Evolutionary conservation across 2,888 invertebrate genomes (phyloP), one percentile per base, ranked within the genome.

Genomic region (Trissonchulus latispiculum): DNA sequence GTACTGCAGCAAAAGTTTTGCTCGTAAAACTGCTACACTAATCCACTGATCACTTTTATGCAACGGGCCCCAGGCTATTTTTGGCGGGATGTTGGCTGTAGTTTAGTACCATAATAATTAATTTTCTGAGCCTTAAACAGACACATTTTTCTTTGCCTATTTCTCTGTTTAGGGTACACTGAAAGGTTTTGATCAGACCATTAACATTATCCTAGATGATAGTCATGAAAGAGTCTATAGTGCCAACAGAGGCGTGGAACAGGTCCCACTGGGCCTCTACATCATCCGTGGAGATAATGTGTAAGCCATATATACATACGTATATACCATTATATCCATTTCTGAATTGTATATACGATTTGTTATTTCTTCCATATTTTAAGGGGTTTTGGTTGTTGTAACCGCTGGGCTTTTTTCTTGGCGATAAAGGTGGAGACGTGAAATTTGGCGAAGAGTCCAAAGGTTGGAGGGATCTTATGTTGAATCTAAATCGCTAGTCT

Each of bases 101-200:
- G 77, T 75, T 70, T 77, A 80, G 68, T 81, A 77, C 2, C 73
- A 59, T 0, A 80, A 79, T 1, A 82, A 73, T 18, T 72, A 71
- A 61, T 77, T n/a, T n/a, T n/a, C n/a, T 28, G 66, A 15, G 33
- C 64, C 37, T 74, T 18, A 64, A 28, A 59, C 72, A 1, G 36
- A 36, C 18, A 33, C 70, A 62, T 70, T 70, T 74, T 37, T 75
- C 72, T 75, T 85, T n/a, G n/a, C n/a, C n/a, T n/a, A n/a, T n/a
- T n/a, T n/a, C n/a, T n/a, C n/a, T n/a, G n/a, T 85, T 76, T 78
- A 90, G 90, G 99, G 99, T 67, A 93, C 94, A 0, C 85, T 99
- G 76, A 96, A 96, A 84, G 99, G 99, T 36, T 99, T 95, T 85
- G 99, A 99, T 85, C 99, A 99, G 85, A 94, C 96, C n/a, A 94